Evolutionary conservation across 2,113 vertebrate species (phyloP), one percentile per base, ranked within the genome.

Genomic region (Tychaedon coryphoeus): DNA sequence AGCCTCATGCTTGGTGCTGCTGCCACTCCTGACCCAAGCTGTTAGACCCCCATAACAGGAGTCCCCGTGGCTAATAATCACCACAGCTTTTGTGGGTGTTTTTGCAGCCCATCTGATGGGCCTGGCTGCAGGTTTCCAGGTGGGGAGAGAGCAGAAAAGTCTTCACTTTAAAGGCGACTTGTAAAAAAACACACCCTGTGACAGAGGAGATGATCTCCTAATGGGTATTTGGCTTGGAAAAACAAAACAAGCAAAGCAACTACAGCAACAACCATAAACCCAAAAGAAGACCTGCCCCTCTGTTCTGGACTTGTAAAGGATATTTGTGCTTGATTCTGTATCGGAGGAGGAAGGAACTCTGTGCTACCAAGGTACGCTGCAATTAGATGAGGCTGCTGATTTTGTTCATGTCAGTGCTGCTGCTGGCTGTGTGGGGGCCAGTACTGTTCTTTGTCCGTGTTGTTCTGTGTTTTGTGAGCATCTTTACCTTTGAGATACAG

Each of bases 391-490:
- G 38, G 19, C 54, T 69, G 47, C 34, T 76, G 7, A 4, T 23
- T 34, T 48, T 69, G 26, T 24, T n/a, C 12, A 2, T 53, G 23
- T 61, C 26, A 47, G 13, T 51, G 7, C 15, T 54, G 31, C 62
- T 67, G 28, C 10, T 48, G 26, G 8, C n/a, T 93, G 36, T 81
- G 34, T 54, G 22, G 6, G 43, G 7, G 15, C 17, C 47, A 56
- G 31, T 20, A 36, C 28, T 40, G 20, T 19, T 66, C 15, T 57
- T 38, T 53, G 25, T 24, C 36, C 0, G 0, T 42, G 6, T 10
- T 57, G 14, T 56, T 92, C 40, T 51, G 14, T 48, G 26, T 36
- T 83, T 36, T 60, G 28, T n/a, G 26, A 36, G 22, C 23, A 12
- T 56, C 25, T 86, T 17, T 19, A 24, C 40, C 58, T 84, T n/a